phyloP scores from a whole-genome alignment of 1,140 invertebrate species.

The Pristionchus pacificus region DNA sequence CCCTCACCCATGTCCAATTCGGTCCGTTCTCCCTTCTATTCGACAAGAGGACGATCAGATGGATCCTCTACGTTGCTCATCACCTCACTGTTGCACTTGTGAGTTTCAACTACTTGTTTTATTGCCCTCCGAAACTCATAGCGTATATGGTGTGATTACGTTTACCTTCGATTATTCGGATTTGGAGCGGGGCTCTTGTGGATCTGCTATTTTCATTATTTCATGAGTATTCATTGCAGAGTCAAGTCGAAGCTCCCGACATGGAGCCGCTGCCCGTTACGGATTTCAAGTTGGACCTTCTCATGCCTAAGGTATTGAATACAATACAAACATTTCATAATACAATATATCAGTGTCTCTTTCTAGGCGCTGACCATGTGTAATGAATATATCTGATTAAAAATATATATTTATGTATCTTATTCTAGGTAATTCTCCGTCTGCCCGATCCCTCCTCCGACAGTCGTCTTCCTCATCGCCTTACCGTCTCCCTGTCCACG shows the following conservation, averaged over 20 bases:
- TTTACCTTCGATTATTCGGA: too few species aligned
- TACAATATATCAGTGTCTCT: too few species aligned
- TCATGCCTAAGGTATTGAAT: slow-evolving; percentile 43
- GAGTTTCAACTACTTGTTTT: slow-evolving; percentile 13
- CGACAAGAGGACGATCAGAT: slow-evolving; percentile 48
- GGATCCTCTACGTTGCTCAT: slow-evolving; percentile 47
- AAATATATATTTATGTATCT: background rate
- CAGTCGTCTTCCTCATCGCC: slow-evolving; percentile 33
- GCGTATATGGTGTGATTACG: too few species aligned
- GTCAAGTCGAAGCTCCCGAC: slow-evolving; percentile 1
- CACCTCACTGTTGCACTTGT: slow-evolving; percentile 35
- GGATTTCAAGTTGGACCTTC: slow-evolving; percentile 40
- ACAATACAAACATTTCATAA: too few species aligned
- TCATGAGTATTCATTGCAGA: slow-evolving; percentile 3
- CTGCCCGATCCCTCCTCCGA: slow-evolving; percentile 26
- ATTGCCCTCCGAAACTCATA: slow-evolving; percentile 21
- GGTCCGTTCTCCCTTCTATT: slow-evolving; percentile 46
- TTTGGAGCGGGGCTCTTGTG: too few species aligned
- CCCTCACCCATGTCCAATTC: slow-evolving; percentile 39
- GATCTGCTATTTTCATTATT: too few species aligned
- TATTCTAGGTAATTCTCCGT: slow-evolving; percentile 28
- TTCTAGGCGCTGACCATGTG: too few species aligned
- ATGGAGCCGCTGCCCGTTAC: slow-evolving; percentile 12
- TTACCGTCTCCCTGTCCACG: slow-evolving; percentile 36
- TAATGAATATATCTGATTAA: too few species aligned